Base-by-base conservation (phyloP, 2,113 vertebrate species). In the Oriolus oriolus region DNA sequence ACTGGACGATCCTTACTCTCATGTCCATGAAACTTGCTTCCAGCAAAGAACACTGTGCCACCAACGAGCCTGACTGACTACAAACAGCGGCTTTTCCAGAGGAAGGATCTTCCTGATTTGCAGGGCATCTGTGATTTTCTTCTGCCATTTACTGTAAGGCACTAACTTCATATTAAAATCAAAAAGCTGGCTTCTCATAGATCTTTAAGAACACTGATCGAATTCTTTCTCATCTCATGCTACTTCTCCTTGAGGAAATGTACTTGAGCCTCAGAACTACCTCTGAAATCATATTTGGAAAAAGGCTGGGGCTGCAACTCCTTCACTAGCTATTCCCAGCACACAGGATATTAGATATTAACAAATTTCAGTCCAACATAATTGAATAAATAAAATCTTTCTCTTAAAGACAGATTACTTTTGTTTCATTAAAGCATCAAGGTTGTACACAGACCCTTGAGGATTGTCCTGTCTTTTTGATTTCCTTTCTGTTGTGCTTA, bases 381-480 rank as follows among this genome's bases (percentile, higher is more conserved):
- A 84, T 42, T 22, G 31, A 96, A 94, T 61, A 95, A 96, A 96
- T 86, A 74, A 87, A 82, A 87, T 89, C 35, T 90, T 95, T 80
- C 80, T 95, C 92, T 75, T 78, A 37, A 75, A 87, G 70, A 86
- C 45, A 79, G 61, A 91, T 91, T 50, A 59, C 60, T 93, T 87
- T 49, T 85, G 59, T 79, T 94, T 94, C 57, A 80, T 94, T 92
- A 84, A 80, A 96, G 80, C 7, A 4, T 54, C 52, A 39, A 45
- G 56, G 27, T 16, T 83, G 45, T 13, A 41, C 4, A 28, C 9
- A 33, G 9, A 7, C 76, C 53, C 61, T 54, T 16, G 57, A 90
- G 87, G 78, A 31, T 1, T 44, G 20, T 56, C 71, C 41, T 87
- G 49, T 33, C 61, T 90, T 86, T 93, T 63, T 78, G 23, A 70